Percentiles rank a stretch among this genome's conserved stretches.
These are phyloP conservation scores for Balearica regulorum DNA, from an alignment of 2,797 vertebrate species.

Conservation along the genomic window DNA sequence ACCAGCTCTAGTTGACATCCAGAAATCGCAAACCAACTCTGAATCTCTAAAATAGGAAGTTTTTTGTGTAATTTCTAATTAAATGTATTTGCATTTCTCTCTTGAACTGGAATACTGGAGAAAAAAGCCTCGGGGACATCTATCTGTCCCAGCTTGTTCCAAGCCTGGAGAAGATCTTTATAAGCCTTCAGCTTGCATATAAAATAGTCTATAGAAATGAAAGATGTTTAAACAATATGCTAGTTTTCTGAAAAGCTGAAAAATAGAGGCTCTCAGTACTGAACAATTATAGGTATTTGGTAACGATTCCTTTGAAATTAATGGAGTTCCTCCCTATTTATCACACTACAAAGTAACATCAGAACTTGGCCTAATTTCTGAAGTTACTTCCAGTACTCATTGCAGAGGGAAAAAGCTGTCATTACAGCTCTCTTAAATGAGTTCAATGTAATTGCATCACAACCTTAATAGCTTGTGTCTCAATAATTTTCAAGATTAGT, in stretches of 20 bases:
- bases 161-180: background rate
- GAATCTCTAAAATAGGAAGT: background rate
- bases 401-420: background rate
- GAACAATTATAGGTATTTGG: background rate
- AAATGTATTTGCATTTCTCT: conserved; percentile 16
- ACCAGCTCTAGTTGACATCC: background rate
- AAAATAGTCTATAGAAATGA: background rate
- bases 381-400: background rate
- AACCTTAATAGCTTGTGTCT: background rate
- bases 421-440: background rate
- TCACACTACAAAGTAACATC: background rate
- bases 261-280: background rate
- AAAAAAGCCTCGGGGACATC: background rate
- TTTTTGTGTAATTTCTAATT: conserved; percentile 8
- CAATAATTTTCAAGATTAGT: background rate
- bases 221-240: background rate
- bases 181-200: background rate
- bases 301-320: background rate
- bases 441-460: conserved; percentile 17
- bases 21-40: background rate
- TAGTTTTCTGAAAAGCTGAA: background rate
- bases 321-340: background rate
- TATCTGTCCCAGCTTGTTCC: background rate
- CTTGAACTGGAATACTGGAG: background rate
- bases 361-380: background rate